These are phyloP conservation scores for Lithophane ornitopus DNA, from an alignment of 2,888 invertebrate species.

Conservation along the genomic window DNA sequence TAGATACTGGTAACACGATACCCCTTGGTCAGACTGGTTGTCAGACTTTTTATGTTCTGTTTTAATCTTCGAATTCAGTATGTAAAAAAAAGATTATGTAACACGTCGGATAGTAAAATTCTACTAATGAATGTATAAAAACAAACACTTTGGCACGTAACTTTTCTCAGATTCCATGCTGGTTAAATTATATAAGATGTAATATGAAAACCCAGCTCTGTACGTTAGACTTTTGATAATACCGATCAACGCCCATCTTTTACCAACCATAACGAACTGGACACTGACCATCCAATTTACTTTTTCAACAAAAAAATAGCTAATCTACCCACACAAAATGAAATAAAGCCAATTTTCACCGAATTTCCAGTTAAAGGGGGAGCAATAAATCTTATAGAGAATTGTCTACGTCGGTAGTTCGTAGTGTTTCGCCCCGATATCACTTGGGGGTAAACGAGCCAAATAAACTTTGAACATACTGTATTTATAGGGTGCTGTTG, in stretches of 20 bases:
- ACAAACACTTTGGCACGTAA: too few species aligned
- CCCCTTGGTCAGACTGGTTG: too few species aligned
- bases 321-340: conserved; percentile 72
- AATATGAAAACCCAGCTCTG: too few species aligned
- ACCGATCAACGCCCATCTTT: background rate
- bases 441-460: conserved; percentile 42
- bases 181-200: too few species aligned
- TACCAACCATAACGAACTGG: conserved; percentile 9
- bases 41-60: too few species aligned
- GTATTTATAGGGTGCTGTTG: conserved; percentile 23
- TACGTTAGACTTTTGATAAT: background rate
- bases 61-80: too few species aligned
- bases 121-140: too few species aligned
- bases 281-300: conserved; percentile 44
- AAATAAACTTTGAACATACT: conserved; percentile 49
- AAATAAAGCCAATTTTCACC: conserved; percentile 75
- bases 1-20: too few species aligned
- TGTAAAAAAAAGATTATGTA: too few species aligned
- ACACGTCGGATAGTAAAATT: too few species aligned
- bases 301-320: conserved; percentile 49
- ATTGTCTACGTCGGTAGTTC: conserved; percentile 69
- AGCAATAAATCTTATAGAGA: conserved; percentile 75
- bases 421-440: conserved; percentile 57
- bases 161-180: too few species aligned
- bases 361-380: conserved; percentile 77